A percentile compares a stretch with the other conserved stretches of the same genome.
Conservation (phyloP, 1,140 invertebrate species). For the Leptestheria dahalacensis region DNA sequence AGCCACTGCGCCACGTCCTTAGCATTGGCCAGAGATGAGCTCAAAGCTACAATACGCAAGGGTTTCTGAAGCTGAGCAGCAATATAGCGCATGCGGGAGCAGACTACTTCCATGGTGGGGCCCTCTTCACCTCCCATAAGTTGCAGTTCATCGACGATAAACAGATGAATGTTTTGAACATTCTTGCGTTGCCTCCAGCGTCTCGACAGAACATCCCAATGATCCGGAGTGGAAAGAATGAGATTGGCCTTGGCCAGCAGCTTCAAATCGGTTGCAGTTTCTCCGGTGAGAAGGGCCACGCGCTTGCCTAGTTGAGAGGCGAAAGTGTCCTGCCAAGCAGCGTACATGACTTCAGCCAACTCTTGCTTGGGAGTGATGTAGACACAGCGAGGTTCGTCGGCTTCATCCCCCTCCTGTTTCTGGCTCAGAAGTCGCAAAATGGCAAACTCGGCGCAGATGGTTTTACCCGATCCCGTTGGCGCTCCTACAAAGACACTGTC, state of each 20-base stretch:
- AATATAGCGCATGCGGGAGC: slow-evolving; percentile 94
- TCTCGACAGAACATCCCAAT: slow-evolving; percentile 95
- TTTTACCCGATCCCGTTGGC: slow-evolving; percentile 86
- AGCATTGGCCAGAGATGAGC: slow-evolving; percentile 85
- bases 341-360: slow-evolving; percentile 77
- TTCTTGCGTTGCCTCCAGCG: slow-evolving; percentile 98
- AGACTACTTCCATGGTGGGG: slow-evolving; percentile 91
- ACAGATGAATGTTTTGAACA: slow-evolving; percentile 91
- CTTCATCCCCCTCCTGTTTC: slow-evolving; percentile 36
- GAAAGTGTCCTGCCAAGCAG: slow-evolving; percentile 85
- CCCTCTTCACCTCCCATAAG: slow-evolving; percentile 74
- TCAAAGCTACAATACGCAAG: slow-evolving; percentile 89
- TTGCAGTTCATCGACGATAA: slow-evolving; percentile 97
- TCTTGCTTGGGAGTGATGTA: slow-evolving; percentile 87
- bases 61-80: slow-evolving; percentile 86
- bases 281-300: slow-evolving; percentile 88
- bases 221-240: slow-evolving; percentile 90
- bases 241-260: slow-evolving; percentile 75
- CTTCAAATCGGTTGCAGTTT: slow-evolving; percentile 94
- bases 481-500: slow-evolving; percentile 98
- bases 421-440: slow-evolving; percentile 73
- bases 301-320: slow-evolving; percentile 61
- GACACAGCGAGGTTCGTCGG: slow-evolving; percentile 47
- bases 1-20: slow-evolving; percentile 93
- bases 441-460: slow-evolving; percentile 92